Percentiles rank a stretch among this genome's conserved stretches.
These are phyloP conservation scores for Brachyhypopomus gauderio DNA, from an alignment of 2,113 vertebrate genomes.

Conservation along the genomic window DNA sequence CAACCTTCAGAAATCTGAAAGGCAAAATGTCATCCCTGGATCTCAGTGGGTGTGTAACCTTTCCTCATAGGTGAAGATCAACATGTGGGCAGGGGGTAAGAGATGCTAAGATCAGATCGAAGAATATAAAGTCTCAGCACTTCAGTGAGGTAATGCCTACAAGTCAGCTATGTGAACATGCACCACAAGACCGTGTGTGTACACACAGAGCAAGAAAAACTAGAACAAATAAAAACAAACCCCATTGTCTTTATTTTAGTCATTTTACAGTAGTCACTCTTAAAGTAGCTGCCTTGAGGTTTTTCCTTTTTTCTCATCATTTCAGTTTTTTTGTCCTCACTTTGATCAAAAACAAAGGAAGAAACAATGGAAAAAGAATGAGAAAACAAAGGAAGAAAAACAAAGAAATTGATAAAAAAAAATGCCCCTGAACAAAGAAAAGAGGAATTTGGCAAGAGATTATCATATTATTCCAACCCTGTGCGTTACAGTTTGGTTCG, in stretches of 20 bases:
- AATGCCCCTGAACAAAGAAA: conserved; percentile 63
- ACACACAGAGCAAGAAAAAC: neutral
- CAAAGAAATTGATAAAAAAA: conserved; percentile 53
- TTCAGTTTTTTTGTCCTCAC: conserved; percentile 65
- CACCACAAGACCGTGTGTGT: neutral
- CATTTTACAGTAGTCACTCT: conserved; percentile 80
- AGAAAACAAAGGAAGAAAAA: conserved; percentile 59
- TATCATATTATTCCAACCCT: conserved; percentile 65
- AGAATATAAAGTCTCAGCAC: too few relatives aligned
- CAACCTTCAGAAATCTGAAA: too few relatives aligned
- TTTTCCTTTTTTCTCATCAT: conserved; percentile 60
- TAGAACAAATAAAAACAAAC: conserved; percentile 68
- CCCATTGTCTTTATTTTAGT: conserved; percentile 77
- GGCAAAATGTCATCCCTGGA: too few relatives aligned
- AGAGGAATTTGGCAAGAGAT: conserved; percentile 71
- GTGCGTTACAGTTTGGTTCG: conserved; percentile 52
- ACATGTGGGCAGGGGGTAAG: too few relatives aligned
- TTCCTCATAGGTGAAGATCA: too few relatives aligned
- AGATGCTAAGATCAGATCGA: too few relatives aligned
- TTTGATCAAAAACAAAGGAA: conserved; percentile 72
- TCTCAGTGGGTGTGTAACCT: too few relatives aligned
- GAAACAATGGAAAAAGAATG: conserved; percentile 67
- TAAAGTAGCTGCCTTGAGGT: conserved; percentile 80
- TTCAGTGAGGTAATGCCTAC: too few relatives aligned
- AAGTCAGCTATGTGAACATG: too few relatives aligned